Base-by-base conservation (phyloP, 2,888 invertebrate species). In the Bembecia ichneumoniformis region DNA sequence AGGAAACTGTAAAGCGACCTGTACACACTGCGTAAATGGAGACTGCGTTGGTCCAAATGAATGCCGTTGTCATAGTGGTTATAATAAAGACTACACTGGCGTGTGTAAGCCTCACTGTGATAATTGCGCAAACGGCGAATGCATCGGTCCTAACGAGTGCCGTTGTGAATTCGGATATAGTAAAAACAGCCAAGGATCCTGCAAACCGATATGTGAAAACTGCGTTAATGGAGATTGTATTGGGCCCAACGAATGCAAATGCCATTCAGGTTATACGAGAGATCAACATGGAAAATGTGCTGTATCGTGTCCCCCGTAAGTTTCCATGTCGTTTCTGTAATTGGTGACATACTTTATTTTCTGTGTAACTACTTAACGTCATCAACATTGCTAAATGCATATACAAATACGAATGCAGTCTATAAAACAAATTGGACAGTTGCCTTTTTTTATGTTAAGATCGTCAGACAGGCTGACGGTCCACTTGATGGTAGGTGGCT, bases 191-290 rank as follows among this genome's bases (percentile, higher is more conserved):
- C 52, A 66, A 2, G 88, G 88, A 3, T 4, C 9, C 9, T 54
- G 54, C 36, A 40, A 17, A 35, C 53, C 40, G 13, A 40, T 47
- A 34, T 56, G 9, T 57, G 55, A 57, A 5, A 36, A 47, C 15
- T 63, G 62, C 49, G 64, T 65, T 53, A 83, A 89, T 57, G 89
- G 89, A 0, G 63, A 74, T 52, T 79, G 91, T 53, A 67, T 87
- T 0, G 88, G 78, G 0, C 88, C 89, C 0, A 88, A 90, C 51
- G 74, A 77, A 17, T 91, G 91, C 62, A 71, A 74, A 3, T 91
- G 91, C 58, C 71, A 77, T 1, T 47, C 48, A 2, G 77, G 77
- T 1, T 77, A 63, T 46, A 35, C 20, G 4, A 65, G 62, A 47
- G 67, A 74, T 16, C 52, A 56, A 3, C 57, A 60, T 2, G 74